Base-by-base conservation (phyloP, 2,113 vertebrate species). In the Glaucomys volans region DNA sequence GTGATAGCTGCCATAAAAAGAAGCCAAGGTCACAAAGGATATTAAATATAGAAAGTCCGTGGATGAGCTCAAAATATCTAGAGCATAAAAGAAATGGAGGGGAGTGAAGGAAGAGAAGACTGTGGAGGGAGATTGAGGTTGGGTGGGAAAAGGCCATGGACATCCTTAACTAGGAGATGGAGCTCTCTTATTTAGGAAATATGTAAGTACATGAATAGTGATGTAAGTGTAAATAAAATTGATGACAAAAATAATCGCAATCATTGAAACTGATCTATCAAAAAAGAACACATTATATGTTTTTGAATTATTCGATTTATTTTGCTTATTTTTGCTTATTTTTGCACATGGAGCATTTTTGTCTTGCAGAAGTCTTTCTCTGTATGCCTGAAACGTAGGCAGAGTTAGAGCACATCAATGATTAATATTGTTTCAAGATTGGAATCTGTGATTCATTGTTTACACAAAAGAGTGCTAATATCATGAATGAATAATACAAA, bases 401-500 rank as follows among this genome's bases (percentile, higher is more conserved):
- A 75, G 28, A 86, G 10, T 95, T 87, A 93, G 22, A 86, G 74
- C 14, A 6, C 32, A 52, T 88, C 87, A 94, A 91, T 87, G 66
- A 74, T 59, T 92, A 66, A 62, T 72, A 32, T 42, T 66, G 16
- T 59, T 50, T 91, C 82, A 94, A 94, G 94, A 47, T 4, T 87
- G 64, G 95, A 91, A 40, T 37, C 42, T 40, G 7, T 42, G 95
- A 67, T 52, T 97, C 47, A 94, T 79, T 42, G 93, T 85, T 97
- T 97, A 85, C 76, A 95, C 71, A 94, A 77, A 93, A 59, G 54
- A 96, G 89, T 47, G 72, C 59, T 93, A 62, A 93, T 93, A 94
- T 66, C 87, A 84, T 91, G 79, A 97, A 96, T 96, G 88, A 97
- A 81, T 95, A 94, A 96, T 92, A 67, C 26, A 92, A 94, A 92